Conservation (phyloP, 2,797 vertebrate genomes). For the Tenualosa ilisha region DNA sequence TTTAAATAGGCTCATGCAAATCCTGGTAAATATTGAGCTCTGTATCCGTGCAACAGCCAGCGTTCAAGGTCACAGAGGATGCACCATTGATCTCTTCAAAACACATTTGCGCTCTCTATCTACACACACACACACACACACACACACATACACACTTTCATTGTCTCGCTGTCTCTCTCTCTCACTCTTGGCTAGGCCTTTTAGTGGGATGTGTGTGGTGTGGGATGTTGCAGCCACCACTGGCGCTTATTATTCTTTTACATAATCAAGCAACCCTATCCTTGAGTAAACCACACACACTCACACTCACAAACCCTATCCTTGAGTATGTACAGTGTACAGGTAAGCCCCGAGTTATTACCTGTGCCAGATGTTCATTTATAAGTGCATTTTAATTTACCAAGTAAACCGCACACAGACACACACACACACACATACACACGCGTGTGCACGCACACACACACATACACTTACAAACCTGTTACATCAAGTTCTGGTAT, state of each 20-base stretch:
- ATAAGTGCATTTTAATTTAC: no score
- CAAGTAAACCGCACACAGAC: not conserved
- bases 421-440: not conserved
- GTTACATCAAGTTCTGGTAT: not conserved
- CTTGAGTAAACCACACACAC: no score
- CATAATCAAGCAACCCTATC: no score
- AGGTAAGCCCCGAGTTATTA: no score
- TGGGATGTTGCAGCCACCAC: no score
- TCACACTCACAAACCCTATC: not conserved
- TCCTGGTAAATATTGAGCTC: slow-evolving; percentile 44
- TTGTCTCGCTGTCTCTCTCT: not conserved
- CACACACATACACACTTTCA: not conserved
- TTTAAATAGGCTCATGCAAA: slow-evolving; percentile 48
- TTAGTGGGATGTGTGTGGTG: no score
- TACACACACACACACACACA: not conserved
- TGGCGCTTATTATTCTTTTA: no score
- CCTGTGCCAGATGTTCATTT: no score
- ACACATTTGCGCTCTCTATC: not conserved
- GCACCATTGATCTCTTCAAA: slow-evolving; percentile 43
- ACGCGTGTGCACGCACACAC: not conserved
- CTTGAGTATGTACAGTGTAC: no score
- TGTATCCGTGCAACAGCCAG: slow-evolving; percentile 29
- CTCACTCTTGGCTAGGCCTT: not conserved
- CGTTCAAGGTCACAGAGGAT: slow-evolving; percentile 38
- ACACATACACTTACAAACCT: not conserved